phyloP scores from a whole-genome alignment of 2,888 invertebrate genomes.

The Brachypalpus laphriformis region DNA sequence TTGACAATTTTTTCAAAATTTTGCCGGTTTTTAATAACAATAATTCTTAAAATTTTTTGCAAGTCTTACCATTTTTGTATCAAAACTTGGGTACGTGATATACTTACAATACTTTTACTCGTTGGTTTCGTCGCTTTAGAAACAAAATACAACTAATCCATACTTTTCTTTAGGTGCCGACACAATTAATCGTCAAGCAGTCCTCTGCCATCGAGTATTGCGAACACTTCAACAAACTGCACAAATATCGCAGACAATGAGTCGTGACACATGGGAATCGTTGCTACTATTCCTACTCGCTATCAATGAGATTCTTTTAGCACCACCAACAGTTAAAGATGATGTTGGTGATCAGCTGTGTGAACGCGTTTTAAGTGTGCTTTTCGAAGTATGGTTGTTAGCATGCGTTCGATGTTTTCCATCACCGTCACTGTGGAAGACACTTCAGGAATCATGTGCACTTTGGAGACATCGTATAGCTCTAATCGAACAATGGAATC shows the following conservation, averaged over 20 bases:
- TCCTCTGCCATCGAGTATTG: constrained; percentile 95
- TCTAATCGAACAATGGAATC: constrained; percentile 96
- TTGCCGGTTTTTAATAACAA: constrained; percentile 31
- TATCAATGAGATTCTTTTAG: constrained; percentile 94
- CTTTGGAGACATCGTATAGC: constrained; percentile 97
- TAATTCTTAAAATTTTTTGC: constrained; percentile 82
- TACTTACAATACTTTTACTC: background rate
- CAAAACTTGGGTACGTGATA: constrained; percentile 90
- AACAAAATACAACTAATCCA: background rate
- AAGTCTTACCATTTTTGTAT: constrained; percentile 96
- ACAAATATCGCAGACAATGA: constrained; percentile 89
- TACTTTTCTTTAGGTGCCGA: constrained; percentile 87
- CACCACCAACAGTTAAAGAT: constrained; percentile 96
- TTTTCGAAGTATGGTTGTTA: constrained; percentile 91
- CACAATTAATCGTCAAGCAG: constrained; percentile 95
- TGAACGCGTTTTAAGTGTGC: constrained; percentile 95
- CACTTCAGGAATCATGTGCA: constrained; percentile 94
- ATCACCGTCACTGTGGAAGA: constrained; percentile 97
- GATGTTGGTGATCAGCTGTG: constrained; percentile 98
- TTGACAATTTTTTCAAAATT: background rate
- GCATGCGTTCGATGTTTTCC: constrained; percentile 92
- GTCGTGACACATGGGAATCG: constrained; percentile 95
- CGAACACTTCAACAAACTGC: constrained; percentile 92
- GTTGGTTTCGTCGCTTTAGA: background rate
- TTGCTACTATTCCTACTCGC: constrained; percentile 93